Base-by-base conservation (phyloP, 1,140 invertebrate genomes). In the Drosophila ercepeae region DNA sequence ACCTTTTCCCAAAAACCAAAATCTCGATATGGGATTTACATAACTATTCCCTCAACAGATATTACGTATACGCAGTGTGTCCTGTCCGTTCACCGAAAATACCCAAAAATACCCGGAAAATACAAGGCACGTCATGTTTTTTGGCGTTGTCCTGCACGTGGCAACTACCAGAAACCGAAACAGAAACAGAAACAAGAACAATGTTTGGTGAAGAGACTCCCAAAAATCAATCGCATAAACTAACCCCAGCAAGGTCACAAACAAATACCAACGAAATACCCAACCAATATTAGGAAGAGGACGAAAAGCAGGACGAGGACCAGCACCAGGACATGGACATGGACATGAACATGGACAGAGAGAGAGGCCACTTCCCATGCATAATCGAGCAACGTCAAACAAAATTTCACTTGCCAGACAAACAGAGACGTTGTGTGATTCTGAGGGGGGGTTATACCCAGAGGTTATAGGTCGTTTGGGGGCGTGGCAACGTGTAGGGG, bases 201-300 rank as follows among this genome's bases (percentile, higher is more conserved):
- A 49, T 4, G 23, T 7, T 25, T 6, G 5, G 9, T 29, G 27
- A 9, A n/a, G 29, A 32, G 29, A 1, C 29, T n/a, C 13, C 60
- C 41, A 19, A 64, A 79, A 75, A 79, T 81, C 75, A 79, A 79
- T 79, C 57, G 77, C 69, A 81, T 70, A 60, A 60, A 61, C 41
- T 75, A 64, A 55, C 58, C 54, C 45, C 21, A 39, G 32, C 39
- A 74, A 74, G 76, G 55, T 44, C 63, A 39, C 41, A 60, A 41
- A 61, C 19, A 57, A 8, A 27, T 7, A 27, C n/a, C 41, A n/a
- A 5, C 3, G 34, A 0, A 8, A 29, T 29, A 9, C 23, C 27
- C 27, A 27, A 13, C n/a, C 7, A 13, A 13, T n/a, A 13, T 9
- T 4, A 39, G 4, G 11, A 6, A 16, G 13, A 34, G 29, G 29